phyloP scores from a whole-genome alignment of 92 coral and sea anemone species.

The Epizoanthus fatuus region DNA sequence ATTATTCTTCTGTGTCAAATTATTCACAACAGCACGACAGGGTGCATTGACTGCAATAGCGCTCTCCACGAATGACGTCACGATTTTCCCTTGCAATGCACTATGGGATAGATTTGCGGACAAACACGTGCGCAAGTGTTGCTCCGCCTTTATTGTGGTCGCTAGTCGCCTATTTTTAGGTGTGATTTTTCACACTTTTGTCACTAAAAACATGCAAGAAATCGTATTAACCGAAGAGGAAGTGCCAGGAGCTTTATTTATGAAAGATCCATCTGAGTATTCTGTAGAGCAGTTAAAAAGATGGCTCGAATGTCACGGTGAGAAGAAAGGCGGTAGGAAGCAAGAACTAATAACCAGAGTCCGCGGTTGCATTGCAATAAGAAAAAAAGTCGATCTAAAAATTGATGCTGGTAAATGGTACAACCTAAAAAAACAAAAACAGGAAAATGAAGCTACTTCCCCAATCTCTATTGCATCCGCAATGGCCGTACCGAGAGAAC shows the following conservation, averaged over 20 bases:
- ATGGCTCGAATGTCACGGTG: constrained; percentile 71
- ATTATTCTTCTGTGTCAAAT: no score
- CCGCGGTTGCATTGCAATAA: constrained; percentile 53
- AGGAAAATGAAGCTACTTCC: no score
- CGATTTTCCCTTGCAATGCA: neutral
- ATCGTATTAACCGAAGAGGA: constrained; percentile 54
- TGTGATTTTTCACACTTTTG: neutral
- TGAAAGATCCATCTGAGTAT: constrained; percentile 58
- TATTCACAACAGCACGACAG: no score
- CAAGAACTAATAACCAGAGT: constrained; percentile 33
- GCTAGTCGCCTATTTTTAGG: neutral
- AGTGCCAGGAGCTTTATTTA: constrained; percentile 55
- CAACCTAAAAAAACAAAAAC: no score
- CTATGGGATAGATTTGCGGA: constrained; percentile 4
- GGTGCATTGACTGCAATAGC: no score
- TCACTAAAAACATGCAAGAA: constrained; percentile 37
- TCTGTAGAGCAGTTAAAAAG: constrained; percentile 20
- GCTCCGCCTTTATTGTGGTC: neutral
- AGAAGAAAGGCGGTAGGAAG: constrained; percentile 47
- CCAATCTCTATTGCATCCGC: no score
- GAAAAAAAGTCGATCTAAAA: constrained; percentile 23
- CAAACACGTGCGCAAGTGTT: neutral
- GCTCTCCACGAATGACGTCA: neutral
- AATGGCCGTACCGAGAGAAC: no score
- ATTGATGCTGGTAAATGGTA: no score